A percentile compares a stretch with the other conserved stretches of the same genome.
Evolutionary conservation across 2,113 vertebrate species (phyloP).

Genomic region (Pituophis catenifer): DNA sequence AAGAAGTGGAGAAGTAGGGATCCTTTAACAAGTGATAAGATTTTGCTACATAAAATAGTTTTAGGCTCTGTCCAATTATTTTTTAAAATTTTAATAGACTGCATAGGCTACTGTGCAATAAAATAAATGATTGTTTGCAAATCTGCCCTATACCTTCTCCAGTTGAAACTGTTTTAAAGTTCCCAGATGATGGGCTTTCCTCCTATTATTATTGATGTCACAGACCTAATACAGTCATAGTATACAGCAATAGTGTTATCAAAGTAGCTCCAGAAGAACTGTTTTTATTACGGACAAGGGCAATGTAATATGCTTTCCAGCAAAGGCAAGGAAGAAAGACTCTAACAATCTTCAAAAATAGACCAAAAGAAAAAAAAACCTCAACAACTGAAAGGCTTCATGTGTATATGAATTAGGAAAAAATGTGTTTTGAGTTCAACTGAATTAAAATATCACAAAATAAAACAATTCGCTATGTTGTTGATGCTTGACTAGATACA

Average conservation of each 20-base stretch:
- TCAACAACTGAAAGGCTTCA: background rate
- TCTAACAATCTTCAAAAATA: background rate
- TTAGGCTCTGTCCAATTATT: background rate
- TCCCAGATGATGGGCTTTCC: background rate
- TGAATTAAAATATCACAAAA: conserved; percentile 12
- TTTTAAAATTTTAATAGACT: background rate
- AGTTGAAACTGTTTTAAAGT: background rate
- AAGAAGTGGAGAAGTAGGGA: background rate
- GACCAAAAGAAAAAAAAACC: background rate
- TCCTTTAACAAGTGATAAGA: background rate
- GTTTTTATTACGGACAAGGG: background rate
- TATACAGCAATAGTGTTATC: background rate
- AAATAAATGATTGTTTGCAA: background rate
- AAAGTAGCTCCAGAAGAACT: background rate
- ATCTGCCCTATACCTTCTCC: background rate
- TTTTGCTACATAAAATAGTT: background rate
- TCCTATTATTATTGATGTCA: background rate
- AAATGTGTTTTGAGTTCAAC: background rate
- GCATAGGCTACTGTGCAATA: background rate
- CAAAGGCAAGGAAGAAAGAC: background rate
- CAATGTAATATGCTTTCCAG: background rate
- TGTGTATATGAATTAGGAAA: conserved; percentile 25
- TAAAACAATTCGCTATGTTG: conserved; percentile 32
- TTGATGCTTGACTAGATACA: conserved; percentile 46
- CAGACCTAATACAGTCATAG: background rate